Evolutionary conservation across 2,888 invertebrate genomes (phyloP), one percentile per base, ranked within the genome.

Genomic region (Patella depressa): DNA sequence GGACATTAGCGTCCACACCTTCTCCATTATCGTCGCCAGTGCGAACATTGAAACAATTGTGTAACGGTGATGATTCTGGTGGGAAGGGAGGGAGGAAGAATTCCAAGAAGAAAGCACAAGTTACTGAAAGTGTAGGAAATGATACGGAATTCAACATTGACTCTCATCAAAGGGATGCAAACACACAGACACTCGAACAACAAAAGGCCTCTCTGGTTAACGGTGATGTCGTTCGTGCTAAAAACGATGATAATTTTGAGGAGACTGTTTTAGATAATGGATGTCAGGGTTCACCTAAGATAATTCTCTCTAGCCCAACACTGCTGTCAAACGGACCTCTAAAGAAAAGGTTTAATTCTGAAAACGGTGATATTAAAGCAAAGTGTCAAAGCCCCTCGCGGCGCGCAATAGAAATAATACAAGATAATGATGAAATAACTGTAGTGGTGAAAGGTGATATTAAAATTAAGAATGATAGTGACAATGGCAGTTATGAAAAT

Each of bases 351-450:
- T 53, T 59, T 59, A 45, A 71, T 55, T 54, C 53, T 34, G 54
- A 17, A 17, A 71, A 69, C 17, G 72, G 53, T 12, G 59, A 65
- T n/a, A 14, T 72, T 59, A 45, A 69, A 34, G 70, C 55, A 12
- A n/a, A 12, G 1, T 17, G 69, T 14, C 57, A 65, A 29, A 78
- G 76, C 53, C 73, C 72, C 14, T 53, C 72, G 19, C 79, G 78
- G 14, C 70, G 73, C 34, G 80, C 82, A 59, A 85, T 85, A 34
- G 85, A 84, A 71, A 84, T 85, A 59, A 77, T 81, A 15, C 86
- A 86, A 75, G 81, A 85, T 57, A 82, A 81, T 11, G 83, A 85
- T 71, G 82, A 85, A 75, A 85, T 85, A 65, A 84, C 80, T 2
- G 84, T 85, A 4, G 79, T 84, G 17, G 80, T 85, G 17, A 82